Evolutionary conservation across 2,888 invertebrate genomes (phyloP).

Genomic region (Incurvaria masculella): DNA sequence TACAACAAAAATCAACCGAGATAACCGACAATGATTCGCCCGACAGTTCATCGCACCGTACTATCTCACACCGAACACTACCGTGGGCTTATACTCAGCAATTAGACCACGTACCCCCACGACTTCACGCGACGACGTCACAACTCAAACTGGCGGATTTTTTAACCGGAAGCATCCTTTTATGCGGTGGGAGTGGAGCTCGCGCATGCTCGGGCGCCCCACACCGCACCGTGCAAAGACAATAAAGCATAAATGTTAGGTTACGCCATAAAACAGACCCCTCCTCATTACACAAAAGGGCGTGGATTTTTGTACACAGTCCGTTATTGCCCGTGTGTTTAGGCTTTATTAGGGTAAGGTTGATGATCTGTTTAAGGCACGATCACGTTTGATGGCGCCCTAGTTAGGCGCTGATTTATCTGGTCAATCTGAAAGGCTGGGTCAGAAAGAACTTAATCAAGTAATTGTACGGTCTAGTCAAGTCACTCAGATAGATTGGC

Average conservation of each 20-base stretch:
- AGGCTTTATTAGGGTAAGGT: neutral
- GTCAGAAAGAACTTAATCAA: neutral
- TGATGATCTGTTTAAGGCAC: neutral
- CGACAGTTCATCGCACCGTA: neutral
- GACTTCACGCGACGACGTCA: neutral
- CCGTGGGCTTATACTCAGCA: neutral
- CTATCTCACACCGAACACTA: neutral
- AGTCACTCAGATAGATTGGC: neutral
- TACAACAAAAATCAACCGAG: neutral
- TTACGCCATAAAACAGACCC: neutral
- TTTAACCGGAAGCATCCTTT: neutral
- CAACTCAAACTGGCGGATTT: neutral
- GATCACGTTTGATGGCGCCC: neutral
- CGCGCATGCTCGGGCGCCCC: neutral
- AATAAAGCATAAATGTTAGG: neutral
- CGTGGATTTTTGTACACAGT: neutral
- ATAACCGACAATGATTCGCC: neutral
- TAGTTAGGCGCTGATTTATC: neutral
- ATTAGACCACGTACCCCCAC: neutral
- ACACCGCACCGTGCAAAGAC: neutral
- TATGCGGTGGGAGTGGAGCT: neutral
- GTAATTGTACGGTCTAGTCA: neutral
- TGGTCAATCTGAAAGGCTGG: neutral
- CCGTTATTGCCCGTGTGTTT: neutral
- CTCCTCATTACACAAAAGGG: neutral